Evolutionary conservation across 2,797 vertebrate genomes (phyloP).

Genomic region (Helarctos malayanus): DNA sequence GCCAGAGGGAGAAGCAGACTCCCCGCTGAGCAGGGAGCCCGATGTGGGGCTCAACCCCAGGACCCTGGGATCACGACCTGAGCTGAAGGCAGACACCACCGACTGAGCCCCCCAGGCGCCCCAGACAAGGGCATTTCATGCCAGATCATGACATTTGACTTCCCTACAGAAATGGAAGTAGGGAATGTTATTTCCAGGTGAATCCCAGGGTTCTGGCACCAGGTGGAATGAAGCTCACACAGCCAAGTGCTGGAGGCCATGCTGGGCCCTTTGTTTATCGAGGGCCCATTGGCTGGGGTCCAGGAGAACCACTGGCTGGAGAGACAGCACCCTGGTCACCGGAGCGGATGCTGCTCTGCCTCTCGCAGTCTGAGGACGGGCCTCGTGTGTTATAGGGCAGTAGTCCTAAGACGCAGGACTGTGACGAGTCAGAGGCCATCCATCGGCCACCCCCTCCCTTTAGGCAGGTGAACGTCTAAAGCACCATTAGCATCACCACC

Average conservation of each 20-base stretch:
- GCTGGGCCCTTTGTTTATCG: too few relatives aligned
- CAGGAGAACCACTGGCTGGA: not conserved
- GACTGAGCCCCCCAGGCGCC: accelerated
- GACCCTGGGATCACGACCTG: not conserved
- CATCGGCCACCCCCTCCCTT: not conserved
- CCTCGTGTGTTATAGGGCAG: accelerated
- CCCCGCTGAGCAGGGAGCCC: not conserved
- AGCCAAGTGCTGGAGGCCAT: accelerated
- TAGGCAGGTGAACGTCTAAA: not conserved
- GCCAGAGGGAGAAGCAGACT: too few relatives aligned
- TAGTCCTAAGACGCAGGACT: accelerated
- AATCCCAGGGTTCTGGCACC: accelerated
- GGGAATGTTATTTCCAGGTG: accelerated
- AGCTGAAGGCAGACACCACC: not conserved
- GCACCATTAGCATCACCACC: not conserved
- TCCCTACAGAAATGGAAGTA: accelerated
- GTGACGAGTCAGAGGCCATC: accelerated
- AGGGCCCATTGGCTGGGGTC: accelerated
- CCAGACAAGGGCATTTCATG: accelerated
- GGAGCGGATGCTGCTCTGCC: too few relatives aligned
- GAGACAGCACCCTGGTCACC: too few relatives aligned
- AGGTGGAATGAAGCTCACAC: accelerated
- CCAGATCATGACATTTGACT: accelerated
- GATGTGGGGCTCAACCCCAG: too few relatives aligned
- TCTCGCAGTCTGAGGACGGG: accelerated